Evolutionary conservation across 2,113 vertebrate genomes (phyloP).

Genomic region (Solea senegalensis): DNA sequence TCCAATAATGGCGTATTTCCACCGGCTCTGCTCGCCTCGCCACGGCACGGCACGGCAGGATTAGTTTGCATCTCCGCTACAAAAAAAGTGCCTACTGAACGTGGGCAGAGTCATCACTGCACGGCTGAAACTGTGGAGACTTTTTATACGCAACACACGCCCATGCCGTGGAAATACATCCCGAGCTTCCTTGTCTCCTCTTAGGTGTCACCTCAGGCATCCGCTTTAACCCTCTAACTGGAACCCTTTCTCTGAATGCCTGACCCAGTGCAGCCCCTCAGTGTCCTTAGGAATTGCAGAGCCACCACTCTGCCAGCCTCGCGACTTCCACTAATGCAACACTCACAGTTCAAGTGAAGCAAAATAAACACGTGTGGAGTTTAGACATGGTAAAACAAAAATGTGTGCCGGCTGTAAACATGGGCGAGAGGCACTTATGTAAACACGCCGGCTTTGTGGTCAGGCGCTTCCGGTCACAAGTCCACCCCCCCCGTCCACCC

Average conservation of each 20-base stretch:
- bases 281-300: conserved; percentile 1
- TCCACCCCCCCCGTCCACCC: background rate
- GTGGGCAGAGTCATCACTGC: no score
- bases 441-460: conserved; percentile 73
- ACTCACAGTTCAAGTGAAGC: conserved; percentile 71
- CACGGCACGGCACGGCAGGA: no score
- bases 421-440: conserved; percentile 68
- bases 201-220: conserved; percentile 42
- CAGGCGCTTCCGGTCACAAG: conserved; percentile 54
- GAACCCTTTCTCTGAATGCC: background rate
- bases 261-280: conserved; percentile 17
- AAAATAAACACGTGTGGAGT: conserved; percentile 74
- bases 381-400: conserved; percentile 72
- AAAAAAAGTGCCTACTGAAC: no score
- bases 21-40: no score
- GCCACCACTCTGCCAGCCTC: conserved; percentile 26
- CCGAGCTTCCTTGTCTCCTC: conserved; percentile 23
- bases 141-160: no score
- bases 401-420: conserved; percentile 77
- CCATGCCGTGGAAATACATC: background rate
- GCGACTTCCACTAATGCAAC: conserved; percentile 48
- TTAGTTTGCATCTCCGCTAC: no score
- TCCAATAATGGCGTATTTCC: conserved; percentile 10
- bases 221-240: background rate
- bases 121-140: no score